These are phyloP conservation scores for Pseudoips prasinana DNA, from an alignment of 2,888 invertebrate genomes.

Conservation along the genomic window DNA sequence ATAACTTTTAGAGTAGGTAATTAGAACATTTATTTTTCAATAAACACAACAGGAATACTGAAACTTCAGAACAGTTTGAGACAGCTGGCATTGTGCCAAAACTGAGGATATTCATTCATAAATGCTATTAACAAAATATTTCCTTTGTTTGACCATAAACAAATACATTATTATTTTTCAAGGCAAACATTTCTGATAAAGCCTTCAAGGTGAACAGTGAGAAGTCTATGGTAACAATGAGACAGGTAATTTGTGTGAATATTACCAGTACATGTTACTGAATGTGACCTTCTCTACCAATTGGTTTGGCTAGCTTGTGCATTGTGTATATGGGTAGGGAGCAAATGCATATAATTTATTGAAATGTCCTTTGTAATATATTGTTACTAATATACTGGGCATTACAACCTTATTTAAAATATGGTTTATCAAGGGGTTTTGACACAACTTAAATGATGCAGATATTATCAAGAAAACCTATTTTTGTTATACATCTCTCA, in stretches of 20 bases:
- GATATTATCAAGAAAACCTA: too few relatives aligned
- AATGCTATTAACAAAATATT: slow-evolving; percentile 7
- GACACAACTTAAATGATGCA: too few relatives aligned
- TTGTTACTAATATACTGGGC: too few relatives aligned
- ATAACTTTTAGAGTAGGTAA: too few relatives aligned
- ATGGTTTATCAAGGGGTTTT: too few relatives aligned
- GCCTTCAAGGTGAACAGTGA: slow-evolving; percentile 30
- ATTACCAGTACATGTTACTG: slow-evolving; percentile 32
- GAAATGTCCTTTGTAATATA: too few relatives aligned
- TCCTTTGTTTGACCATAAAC: slow-evolving; percentile 6
- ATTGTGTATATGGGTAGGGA: slow-evolving; percentile 11
- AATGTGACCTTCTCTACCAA: slow-evolving; percentile 38
- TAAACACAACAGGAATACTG: slow-evolving; percentile 9
- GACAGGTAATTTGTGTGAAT: slow-evolving; percentile 34
- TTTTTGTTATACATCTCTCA: too few relatives aligned
- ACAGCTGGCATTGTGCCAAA: slow-evolving; percentile 18
- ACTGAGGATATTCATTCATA: slow-evolving; percentile 12
- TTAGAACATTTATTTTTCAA: neutral
- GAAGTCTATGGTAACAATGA: slow-evolving; percentile 31
- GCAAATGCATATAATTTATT: too few relatives aligned
- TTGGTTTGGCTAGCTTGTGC: slow-evolving; percentile 26
- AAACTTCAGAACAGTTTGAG: slow-evolving; percentile 9
- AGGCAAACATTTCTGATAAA: slow-evolving; percentile 28
- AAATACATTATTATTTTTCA: slow-evolving; percentile 11
- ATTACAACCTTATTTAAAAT: too few relatives aligned